Conservation (phyloP, 2,113 vertebrate genomes). For the Centropristis striata region DNA sequence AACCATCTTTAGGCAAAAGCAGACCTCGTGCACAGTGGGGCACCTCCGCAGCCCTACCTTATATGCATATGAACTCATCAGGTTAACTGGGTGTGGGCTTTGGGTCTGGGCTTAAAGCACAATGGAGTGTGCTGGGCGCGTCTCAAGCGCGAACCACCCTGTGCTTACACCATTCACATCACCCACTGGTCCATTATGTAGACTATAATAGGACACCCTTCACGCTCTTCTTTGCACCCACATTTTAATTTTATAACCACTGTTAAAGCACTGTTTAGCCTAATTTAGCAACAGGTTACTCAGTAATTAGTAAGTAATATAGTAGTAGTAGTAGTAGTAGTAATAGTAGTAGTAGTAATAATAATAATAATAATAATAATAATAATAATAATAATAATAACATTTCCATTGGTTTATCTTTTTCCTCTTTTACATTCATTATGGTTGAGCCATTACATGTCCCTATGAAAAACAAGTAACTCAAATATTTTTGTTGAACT, state of each 20-base stretch:
- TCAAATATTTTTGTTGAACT: too few species aligned
- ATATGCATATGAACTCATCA: constrained; percentile 63
- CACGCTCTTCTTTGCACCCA: background rate
- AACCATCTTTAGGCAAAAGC: constrained; percentile 79
- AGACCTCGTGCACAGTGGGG: constrained; percentile 32
- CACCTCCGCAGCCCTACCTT: constrained; percentile 56
- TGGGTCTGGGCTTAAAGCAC: constrained; percentile 15
- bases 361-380: too few species aligned
- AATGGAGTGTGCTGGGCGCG: constrained; percentile 4
- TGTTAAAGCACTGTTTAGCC: too few species aligned
- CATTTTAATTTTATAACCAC: background rate
- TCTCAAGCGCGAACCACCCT: background rate
- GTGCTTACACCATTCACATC: background rate
- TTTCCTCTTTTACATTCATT: too few species aligned
- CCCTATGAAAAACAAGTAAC: too few species aligned
- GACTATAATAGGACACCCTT: background rate
- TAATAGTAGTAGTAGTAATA: too few species aligned
- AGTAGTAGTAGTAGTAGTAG: too few species aligned
- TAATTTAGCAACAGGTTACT: too few species aligned
- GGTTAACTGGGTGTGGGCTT: constrained; percentile 36
- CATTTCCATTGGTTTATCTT: too few species aligned
- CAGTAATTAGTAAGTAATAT: too few species aligned
- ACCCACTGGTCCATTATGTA: background rate
- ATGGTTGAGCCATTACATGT: too few species aligned
- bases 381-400: too few species aligned